Evolutionary conservation across 37 sponge, comb jelly and placozoan species (phyloP), one percentile per base, ranked within the genome.

Genomic region (Chondrilla cf. caribensis): DNA sequence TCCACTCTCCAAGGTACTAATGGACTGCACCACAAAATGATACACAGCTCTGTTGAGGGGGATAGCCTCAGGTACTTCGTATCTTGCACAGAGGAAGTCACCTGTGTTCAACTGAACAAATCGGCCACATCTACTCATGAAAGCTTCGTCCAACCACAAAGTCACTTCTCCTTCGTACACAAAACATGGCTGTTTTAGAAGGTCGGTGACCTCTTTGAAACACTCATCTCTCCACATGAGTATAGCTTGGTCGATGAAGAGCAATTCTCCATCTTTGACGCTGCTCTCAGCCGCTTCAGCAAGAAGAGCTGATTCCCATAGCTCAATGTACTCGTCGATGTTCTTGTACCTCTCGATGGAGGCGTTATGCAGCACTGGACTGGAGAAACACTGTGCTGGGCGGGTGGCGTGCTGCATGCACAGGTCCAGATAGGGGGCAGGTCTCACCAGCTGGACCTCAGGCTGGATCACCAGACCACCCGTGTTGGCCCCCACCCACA

Each of bases 311-410:
- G 83, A 38, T 38, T 82, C 59, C 87, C 87, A 87, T 3, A 87
- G 83, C 19, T 32, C 54, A 14, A 83, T 38, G 58, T 87, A 87
- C 41, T 87, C 70, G n/a, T 83, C 26, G 15, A 87, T 66, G 37
- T 75, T 43, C 37, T 17, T 35, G 79, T 87, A 87, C 11, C 38
- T 32, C 0, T 15, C 70, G 7, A 55, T 51, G 26, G 87, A 82
- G 38, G 87, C 87, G 22, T 83, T 38, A 4, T 6, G 17, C 8
- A 87, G 68, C 11, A 59, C 22, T 21, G 79, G 29, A 62, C 66
- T 68, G 29, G 87, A 82, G 59, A 87, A 87, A 44, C 87, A 87
- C 26, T 79, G 58, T 28, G 83, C 83, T 51, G 87, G 83, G 41
- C 58, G 42, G 0, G 36, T 40, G 40, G 83, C 68, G 44, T 87